Base-by-base conservation (phyloP, 2,113 vertebrate species). In the Erpornis zantholeuca region DNA sequence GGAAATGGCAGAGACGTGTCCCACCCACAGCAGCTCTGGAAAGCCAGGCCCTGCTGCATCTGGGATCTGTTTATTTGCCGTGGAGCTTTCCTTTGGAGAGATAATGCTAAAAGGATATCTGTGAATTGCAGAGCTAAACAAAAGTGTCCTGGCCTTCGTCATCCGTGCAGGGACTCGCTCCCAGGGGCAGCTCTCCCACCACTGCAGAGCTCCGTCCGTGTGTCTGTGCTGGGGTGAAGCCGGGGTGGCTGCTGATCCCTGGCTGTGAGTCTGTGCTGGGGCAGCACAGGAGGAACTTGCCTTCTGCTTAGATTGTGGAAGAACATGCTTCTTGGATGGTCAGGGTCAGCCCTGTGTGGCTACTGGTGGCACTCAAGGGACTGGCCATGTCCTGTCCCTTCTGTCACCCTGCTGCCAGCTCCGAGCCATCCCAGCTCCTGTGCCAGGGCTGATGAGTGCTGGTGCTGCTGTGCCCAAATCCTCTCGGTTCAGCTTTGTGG, bases 101-200 rank as follows among this genome's bases (percentile, higher is more conserved):
- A 66, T 73, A 77, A 86, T 61, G 42, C 76, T 70, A 3, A 53
- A 59, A 90, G 91, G 83, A 65, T 36, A 19, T 60, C 66, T 86
- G 5, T 79, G 68, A 88, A 93, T 19, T 64, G 53, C 71, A 64
- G 75, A 85, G 71, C 57, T 79, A 17, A 76, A 86, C 7, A 1
- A 1, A 7, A n/a, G 71, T 69, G 89, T 83, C 80, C 91, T 95
- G 94, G 76, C 59, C 89, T 95, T 94, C 54, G 21, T 96, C 93
- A 77, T 57, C 78, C 15, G 0, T 38, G 56, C 38, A 17, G 14
- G 53, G 3, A 1, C 79, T 90, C 1, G 2, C 60, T 87, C 73
- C 52, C 78, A 63, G 85, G 60, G 15, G 85, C 82, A 33, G 82
- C 91, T 85, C 29, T 80, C 71, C 86, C 86, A 28, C 4, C 9